A percentile compares a stretch with the other conserved stretches of the same genome.
Conservation (phyloP, 2,113 vertebrate genomes). For the Apteryx owenii region DNA sequence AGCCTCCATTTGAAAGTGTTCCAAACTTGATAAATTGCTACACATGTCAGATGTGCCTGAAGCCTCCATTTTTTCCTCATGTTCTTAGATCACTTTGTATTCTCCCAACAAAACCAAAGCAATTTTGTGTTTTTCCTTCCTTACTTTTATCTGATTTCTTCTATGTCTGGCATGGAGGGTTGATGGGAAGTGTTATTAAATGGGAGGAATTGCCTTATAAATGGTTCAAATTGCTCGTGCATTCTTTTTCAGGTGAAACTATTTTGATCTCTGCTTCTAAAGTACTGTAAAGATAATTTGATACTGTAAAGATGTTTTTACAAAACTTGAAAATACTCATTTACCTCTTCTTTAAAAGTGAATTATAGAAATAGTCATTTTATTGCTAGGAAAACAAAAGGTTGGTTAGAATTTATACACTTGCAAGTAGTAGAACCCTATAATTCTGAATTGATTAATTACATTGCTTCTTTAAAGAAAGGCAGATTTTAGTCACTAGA, state of each 20-base stretch:
- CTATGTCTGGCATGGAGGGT: neutral
- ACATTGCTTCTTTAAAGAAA: neutral
- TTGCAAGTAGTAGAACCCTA: neutral
- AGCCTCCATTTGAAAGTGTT: neutral
- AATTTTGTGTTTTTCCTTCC: neutral
- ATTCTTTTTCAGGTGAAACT: neutral
- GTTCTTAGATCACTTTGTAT: neutral
- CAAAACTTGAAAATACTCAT: neutral
- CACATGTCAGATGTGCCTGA: neutral
- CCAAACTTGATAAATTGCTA: neutral
- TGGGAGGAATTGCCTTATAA: neutral
- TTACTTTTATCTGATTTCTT: neutral
- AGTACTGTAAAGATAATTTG: neutral
- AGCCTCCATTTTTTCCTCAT: neutral
- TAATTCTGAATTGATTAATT: neutral
- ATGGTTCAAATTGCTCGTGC: neutral
- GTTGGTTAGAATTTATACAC: neutral
- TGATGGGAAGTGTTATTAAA: neutral
- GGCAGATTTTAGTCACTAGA: neutral
- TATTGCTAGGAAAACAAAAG: neutral
- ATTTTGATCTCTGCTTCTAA: slow-evolving; percentile 25
- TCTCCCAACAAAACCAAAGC: neutral
- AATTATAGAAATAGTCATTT: neutral
- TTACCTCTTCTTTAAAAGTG: neutral
- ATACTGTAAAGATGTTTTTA: neutral